Base-by-base conservation (phyloP, 2,113 vertebrate species). In the Aleadryas rufinucha region DNA sequence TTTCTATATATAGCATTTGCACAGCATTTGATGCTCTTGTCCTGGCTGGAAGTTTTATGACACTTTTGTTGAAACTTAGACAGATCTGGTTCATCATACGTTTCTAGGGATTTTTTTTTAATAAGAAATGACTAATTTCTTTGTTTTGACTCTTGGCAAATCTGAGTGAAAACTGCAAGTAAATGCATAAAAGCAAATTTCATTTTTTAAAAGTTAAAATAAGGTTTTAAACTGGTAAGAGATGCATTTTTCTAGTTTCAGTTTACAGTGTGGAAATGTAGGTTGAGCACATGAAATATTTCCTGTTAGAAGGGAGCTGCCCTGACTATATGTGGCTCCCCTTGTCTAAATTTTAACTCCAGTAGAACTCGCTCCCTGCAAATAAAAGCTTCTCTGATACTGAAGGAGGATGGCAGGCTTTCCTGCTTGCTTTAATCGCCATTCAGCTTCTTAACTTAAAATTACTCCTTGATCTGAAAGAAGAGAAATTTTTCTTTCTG, bases 51-150 rank as follows among this genome's bases (percentile, higher is more conserved):
- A 91, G 53, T 74, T 91, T 81, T 78, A 31, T 45, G 47, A 33
- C 13, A 60, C 64, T 91, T 89, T 35, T 4, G 39, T 86, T 86
- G 66, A 90, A 75, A 45, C 22, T 81, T 75, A 60, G 89, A 92
- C 95, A 96, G 86, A 93, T 95, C 52, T 95, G n/a, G 94, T 93
- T 95, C 84, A 95, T 78, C 64, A 30, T 60, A 68, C 22, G 5
- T 77, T 61, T 89, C 42, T 72, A 79, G 15, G 65, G 63, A 6
- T 65, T 49, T 44, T 76, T 44, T 33, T 64, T 14, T 7, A 64
- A 35, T 39, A 88, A 85, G 30, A 47, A 75, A 64, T 60, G 0
- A 77, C 28, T 83, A 8, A 56, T 50, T 60, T 68, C 11, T 91
- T 72, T 80, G 26, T n/a, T 85, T 88, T 21, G 42, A 60, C 24